Evolutionary conservation across 2,113 vertebrate genomes (phyloP).

Genomic region (Spilogale gracilis): DNA sequence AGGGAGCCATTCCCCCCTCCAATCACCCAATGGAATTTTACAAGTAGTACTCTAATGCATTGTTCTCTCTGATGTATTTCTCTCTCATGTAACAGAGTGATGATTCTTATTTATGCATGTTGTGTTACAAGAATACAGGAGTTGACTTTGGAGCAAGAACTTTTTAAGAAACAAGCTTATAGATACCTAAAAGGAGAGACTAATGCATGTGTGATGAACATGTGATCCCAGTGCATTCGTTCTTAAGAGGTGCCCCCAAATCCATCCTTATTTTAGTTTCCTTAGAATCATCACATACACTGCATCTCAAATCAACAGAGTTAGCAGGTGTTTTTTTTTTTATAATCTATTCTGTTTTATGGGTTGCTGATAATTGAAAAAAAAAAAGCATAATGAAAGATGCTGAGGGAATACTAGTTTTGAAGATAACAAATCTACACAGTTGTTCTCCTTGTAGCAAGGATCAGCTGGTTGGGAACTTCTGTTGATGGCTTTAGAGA

Average conservation of each 20-base stretch:
- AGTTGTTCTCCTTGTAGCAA: not conserved
- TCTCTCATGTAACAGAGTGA: not conserved
- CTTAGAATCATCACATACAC: not conserved
- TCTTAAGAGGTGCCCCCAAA: not conserved
- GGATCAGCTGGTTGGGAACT: not conserved
- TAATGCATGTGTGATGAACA: not conserved
- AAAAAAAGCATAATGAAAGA: not conserved
- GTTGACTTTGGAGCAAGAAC: conserved; percentile 12
- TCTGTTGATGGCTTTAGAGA: conserved; percentile 36
- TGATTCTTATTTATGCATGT: not conserved
- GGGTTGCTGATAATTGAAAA: not conserved
- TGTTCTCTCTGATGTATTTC: not conserved
- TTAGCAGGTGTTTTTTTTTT: not conserved
- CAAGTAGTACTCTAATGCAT: not conserved
- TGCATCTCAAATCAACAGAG: not conserved
- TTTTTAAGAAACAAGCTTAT: not conserved
- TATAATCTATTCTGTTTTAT: conserved; percentile 19
- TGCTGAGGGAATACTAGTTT: not conserved
- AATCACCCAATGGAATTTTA: not conserved
- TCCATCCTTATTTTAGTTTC: not conserved
- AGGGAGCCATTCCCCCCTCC: not conserved
- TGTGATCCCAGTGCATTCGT: not conserved
- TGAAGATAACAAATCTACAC: not conserved
- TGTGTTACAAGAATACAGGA: not conserved
- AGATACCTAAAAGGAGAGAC: not conserved